These are phyloP conservation scores for Aurelia sp. DNA, from an alignment of 30 jellyfish, hydroid and myxozoan genomes.

Conservation along the genomic window DNA sequence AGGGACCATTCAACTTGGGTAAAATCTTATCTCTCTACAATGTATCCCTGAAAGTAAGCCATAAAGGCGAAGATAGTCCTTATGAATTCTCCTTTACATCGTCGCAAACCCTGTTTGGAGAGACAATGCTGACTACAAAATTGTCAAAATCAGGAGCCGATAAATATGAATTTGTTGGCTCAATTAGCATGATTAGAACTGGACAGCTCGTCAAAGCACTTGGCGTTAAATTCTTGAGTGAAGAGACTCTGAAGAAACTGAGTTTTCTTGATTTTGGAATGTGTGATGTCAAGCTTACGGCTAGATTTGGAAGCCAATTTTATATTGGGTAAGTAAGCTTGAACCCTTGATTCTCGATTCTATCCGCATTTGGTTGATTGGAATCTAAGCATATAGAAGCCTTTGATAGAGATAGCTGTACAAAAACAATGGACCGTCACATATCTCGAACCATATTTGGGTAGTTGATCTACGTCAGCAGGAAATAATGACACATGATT, in stretches of 20 bases:
- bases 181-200: constrained; percentile 52
- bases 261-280: constrained; percentile 76
- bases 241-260: constrained; percentile 53
- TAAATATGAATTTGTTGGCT: constrained; percentile 50
- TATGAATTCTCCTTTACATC: constrained; percentile 70
- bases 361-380: too few relatives aligned
- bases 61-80: constrained; percentile 59
- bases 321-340: constrained; percentile 57
- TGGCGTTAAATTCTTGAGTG: constrained; percentile 63
- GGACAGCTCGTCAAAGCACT: constrained; percentile 67
- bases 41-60: constrained; percentile 60
- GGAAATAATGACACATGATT: too few relatives aligned
- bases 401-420: too few relatives aligned
- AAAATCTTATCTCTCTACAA: constrained; percentile 52
- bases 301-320: constrained; percentile 66
- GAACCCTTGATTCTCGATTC: neutral
- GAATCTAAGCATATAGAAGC: too few relatives aligned
- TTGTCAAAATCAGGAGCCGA: constrained; percentile 61
- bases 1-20: constrained; percentile 72
- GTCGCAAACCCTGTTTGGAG: constrained; percentile 60
- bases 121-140: constrained; percentile 13
- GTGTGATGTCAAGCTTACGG: constrained; percentile 70
- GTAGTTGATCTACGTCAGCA: too few relatives aligned
- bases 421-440: too few relatives aligned
- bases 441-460: too few relatives aligned